Evolutionary conservation across 2,797 vertebrate species (phyloP), one percentile per base, ranked within the genome.

Genomic region (Enteromius trimaculatus): DNA sequence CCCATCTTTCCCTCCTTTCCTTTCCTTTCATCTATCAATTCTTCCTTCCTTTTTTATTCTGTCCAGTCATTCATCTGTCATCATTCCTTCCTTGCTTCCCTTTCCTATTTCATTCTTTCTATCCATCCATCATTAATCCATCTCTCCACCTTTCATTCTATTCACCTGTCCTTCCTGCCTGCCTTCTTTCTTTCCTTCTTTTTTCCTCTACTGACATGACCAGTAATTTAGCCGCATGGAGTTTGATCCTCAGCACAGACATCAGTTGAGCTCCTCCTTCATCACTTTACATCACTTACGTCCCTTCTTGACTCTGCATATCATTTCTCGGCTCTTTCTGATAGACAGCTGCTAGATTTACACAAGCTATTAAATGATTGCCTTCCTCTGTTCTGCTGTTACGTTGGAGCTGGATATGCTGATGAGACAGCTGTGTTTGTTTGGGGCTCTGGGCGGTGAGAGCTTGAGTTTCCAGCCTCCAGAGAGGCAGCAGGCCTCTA

Each of bases 291-390:
- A 77, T 31, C 16, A 5, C 44, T 39, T 34, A 42, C 51, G 26
- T 39, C 11, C 51, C 42, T 80, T 71, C 81, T 34, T 65, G 62
- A 58, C 83, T 82, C 84, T 75, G 77, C 79, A 79, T 82, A 91
- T 68, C 82, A 91, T 86, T 91, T 87, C 88, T 83, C 84, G 76
- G 14, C 29, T 75, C 26, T 7, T 49, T 49, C 85, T 87, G 89
- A 90, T 89, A 69, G 89, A 91, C 85, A 86, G 88, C 86, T 64
- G 83, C 85, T 88, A 87, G 87, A 91, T 93, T 91, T 92, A 93
- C 90, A 90, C 37, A 77, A 88, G 91, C 90, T 91, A 86, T 88
- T 70, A 31, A 90, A 89, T 78, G 64, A 86, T 84, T 39, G 26
- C 72, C 80, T 86, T 88, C 78, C 82, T 88, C 85, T 21, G 76